Conservation (phyloP, 2,113 vertebrate genomes). For the Himantopus leucocephalus region DNA sequence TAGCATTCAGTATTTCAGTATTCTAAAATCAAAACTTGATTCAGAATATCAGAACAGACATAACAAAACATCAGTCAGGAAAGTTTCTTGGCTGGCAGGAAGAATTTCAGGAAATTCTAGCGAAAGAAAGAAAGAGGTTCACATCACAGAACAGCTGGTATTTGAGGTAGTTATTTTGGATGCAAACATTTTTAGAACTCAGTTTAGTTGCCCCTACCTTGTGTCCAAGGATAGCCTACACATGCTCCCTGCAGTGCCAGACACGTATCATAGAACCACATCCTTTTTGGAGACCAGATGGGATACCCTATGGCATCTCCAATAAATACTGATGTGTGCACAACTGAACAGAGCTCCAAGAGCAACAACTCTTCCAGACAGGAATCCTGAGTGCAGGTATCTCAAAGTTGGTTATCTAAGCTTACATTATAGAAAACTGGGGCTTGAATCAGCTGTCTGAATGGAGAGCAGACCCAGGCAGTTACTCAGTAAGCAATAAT, state of each 20-base stretch:
- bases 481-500: not conserved
- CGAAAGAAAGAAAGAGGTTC: not conserved
- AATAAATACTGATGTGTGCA: not conserved
- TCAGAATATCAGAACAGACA: not conserved
- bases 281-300: not conserved
- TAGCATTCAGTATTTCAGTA: not conserved
- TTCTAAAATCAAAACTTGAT: not conserved
- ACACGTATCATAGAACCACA: not conserved
- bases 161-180: not conserved
- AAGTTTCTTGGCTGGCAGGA: not conserved
- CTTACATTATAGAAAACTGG: not conserved
- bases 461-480: not conserved
- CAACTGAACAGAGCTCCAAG: not conserved
- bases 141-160: not conserved
- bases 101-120: not conserved
- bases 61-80: not conserved
- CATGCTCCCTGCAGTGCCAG: not conserved
- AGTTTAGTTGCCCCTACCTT: not conserved
- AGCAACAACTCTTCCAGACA: not conserved
- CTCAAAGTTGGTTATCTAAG: not conserved
- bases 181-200: not conserved
- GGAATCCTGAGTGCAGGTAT: not conserved
- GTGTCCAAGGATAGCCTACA: not conserved
- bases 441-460: not conserved
- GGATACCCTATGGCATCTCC: not conserved